A percentile compares a stretch with the other conserved stretches of the same genome.
Evolutionary conservation across 2,797 vertebrate species (phyloP).

Genomic region (Mormyrops boulengeri): DNA sequence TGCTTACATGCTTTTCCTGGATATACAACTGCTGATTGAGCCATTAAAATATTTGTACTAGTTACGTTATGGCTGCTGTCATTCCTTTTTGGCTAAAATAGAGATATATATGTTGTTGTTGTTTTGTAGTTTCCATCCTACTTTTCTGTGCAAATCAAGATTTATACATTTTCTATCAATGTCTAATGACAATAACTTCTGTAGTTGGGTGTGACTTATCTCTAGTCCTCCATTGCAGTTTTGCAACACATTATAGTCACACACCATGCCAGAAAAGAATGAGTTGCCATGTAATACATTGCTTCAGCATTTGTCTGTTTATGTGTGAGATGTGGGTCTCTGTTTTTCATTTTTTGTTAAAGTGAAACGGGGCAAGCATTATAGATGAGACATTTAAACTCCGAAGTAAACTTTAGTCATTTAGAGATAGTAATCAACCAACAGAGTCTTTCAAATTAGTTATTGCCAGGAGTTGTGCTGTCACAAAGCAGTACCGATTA

Average conservation of each 20-base stretch:
- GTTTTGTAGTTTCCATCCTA: not conserved
- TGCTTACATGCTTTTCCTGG: not conserved
- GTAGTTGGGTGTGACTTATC: not conserved
- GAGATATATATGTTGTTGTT: not conserved
- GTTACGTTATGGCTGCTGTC: not conserved
- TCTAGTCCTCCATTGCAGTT: not conserved
- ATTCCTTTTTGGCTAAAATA: not conserved
- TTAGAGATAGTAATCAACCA: not conserved
- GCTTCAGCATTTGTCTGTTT: not conserved
- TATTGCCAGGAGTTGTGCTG: not conserved
- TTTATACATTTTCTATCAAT: not conserved
- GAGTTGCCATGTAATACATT: not conserved
- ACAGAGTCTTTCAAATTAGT: not conserved
- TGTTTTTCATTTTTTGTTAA: not conserved
- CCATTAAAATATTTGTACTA: slow-evolving; percentile 18
- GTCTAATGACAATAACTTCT: not conserved
- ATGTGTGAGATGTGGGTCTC: not conserved
- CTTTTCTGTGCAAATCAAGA: not conserved
- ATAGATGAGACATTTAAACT: not conserved
- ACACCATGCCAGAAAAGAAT: not conserved
- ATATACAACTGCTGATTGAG: slow-evolving; percentile 20
- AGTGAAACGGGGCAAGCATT: not conserved
- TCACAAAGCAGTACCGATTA: not conserved
- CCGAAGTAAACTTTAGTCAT: not conserved
- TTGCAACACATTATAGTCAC: not conserved